phyloP scores from a whole-genome alignment of 2,113 vertebrate genomes.

The Neopipo cinnamomea region DNA sequence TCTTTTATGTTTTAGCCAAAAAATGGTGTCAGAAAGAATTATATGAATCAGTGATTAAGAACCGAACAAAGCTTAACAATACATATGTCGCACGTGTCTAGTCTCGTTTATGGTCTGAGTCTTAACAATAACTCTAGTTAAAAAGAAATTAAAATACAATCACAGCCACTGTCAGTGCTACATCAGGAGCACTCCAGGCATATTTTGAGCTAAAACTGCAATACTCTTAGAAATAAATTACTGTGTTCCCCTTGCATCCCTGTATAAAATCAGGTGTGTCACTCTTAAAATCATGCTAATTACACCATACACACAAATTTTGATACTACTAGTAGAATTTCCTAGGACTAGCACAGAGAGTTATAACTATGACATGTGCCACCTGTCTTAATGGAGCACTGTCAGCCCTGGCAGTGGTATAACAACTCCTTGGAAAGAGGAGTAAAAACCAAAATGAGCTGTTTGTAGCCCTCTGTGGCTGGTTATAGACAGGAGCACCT shows the following conservation, averaged over 20 bases:
- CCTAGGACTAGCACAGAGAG: neutral
- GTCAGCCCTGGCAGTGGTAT: accelerated
- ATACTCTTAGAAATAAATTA: neutral
- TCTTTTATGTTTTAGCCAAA: neutral
- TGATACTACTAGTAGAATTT: neutral
- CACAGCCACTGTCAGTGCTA: neutral
- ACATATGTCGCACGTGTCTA: neutral
- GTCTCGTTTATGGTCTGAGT: neutral
- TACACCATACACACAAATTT: neutral
- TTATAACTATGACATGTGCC: neutral
- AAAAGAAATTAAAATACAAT: neutral
- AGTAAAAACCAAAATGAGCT: neutral
- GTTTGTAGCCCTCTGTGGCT: neutral
- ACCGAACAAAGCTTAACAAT: neutral
- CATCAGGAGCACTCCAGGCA: neutral
- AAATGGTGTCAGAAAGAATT: neutral
- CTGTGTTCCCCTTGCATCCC: neutral
- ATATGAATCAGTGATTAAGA: neutral
- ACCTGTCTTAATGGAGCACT: neutral
- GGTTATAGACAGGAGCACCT: neutral
- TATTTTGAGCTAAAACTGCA: neutral
- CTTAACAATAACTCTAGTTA: neutral
- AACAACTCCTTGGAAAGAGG: neutral
- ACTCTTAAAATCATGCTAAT: neutral
- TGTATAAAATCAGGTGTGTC: neutral